Evolutionary conservation across 2,888 invertebrate species (phyloP).

Genomic region (Agonopterix heracliana): DNA sequence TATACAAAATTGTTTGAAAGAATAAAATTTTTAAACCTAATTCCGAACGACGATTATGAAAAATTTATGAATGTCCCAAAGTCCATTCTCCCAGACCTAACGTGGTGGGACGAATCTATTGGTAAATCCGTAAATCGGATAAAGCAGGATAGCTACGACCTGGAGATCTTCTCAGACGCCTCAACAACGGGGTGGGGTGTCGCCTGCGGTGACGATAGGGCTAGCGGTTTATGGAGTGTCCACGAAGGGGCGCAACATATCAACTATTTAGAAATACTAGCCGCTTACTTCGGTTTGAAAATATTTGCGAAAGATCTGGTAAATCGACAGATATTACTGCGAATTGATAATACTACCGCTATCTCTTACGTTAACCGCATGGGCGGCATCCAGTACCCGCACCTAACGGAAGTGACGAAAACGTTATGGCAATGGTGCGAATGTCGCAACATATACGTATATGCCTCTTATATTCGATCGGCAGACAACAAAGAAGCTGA

Average conservation of each 20-base stretch:
- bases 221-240: slow-evolving; percentile 4
- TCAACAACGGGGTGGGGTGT: slow-evolving; percentile 6
- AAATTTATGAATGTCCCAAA: background rate
- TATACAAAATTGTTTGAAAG: slow-evolving; percentile 4
- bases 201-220: slow-evolving; percentile 3
- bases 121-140: background rate
- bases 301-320: background rate
- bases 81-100: background rate
- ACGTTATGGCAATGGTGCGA: slow-evolving; percentile 1
- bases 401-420: slow-evolving; percentile 5
- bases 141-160: background rate
- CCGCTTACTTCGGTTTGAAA: background rate
- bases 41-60: background rate
- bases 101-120: background rate
- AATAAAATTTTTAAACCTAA: background rate
- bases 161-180: background rate
- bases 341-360: slow-evolving; percentile 8
- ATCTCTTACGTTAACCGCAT: slow-evolving; percentile 12
- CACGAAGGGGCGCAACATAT: slow-evolving; percentile 1
- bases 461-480: background rate
- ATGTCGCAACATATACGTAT: background rate
- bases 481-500: background rate
- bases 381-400: slow-evolving; percentile 12
- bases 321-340: background rate
- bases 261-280: slow-evolving; percentile 3